These are phyloP conservation scores for Grallaria varia DNA, from an alignment of 2,113 vertebrate genomes.

Conservation along the genomic window DNA sequence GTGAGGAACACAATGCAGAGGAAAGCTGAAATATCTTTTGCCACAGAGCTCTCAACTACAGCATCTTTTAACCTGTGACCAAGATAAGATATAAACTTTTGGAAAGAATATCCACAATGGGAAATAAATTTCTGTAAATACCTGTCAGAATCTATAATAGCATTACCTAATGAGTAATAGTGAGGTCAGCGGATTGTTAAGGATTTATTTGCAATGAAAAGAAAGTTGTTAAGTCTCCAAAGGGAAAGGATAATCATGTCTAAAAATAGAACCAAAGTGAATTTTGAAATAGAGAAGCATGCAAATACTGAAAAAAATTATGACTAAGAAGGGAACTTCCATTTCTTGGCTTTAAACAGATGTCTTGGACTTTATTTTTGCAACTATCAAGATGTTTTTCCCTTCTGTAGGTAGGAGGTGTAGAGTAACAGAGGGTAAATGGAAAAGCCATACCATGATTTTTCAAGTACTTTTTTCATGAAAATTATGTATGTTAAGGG, in stretches of 20 bases:
- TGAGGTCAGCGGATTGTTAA: slow-evolving; percentile 24
- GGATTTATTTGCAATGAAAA: slow-evolving; percentile 21
- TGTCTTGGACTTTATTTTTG: background rate
- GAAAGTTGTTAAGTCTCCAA: slow-evolving; percentile 34
- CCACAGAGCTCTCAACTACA: background rate
- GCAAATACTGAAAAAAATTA: background rate
- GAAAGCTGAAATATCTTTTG: slow-evolving; percentile 36
- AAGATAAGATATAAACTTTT: slow-evolving; percentile 18
- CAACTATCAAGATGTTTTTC: slow-evolving; percentile 9
- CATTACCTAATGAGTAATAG: background rate
- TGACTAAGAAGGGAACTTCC: background rate
- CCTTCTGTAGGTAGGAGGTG: background rate
- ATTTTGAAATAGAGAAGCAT: slow-evolving; percentile 54
- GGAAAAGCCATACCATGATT: background rate
- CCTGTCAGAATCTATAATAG: background rate
- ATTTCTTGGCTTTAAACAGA: background rate
- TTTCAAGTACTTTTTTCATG: background rate
- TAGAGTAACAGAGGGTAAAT: background rate
- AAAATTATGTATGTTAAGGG: background rate
- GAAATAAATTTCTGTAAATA: slow-evolving; percentile 47
- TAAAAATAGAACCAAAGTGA: slow-evolving; percentile 40
- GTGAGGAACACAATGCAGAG: slow-evolving; percentile 34
- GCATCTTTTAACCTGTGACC: slow-evolving; percentile 40
- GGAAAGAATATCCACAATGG: slow-evolving; percentile 13
- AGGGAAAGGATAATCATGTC: slow-evolving; percentile 15